Percentiles rank a stretch among this genome's conserved stretches.
Conservation (phyloP, 2,113 vertebrate genomes). For the Peromyscus polionotus region DNA sequence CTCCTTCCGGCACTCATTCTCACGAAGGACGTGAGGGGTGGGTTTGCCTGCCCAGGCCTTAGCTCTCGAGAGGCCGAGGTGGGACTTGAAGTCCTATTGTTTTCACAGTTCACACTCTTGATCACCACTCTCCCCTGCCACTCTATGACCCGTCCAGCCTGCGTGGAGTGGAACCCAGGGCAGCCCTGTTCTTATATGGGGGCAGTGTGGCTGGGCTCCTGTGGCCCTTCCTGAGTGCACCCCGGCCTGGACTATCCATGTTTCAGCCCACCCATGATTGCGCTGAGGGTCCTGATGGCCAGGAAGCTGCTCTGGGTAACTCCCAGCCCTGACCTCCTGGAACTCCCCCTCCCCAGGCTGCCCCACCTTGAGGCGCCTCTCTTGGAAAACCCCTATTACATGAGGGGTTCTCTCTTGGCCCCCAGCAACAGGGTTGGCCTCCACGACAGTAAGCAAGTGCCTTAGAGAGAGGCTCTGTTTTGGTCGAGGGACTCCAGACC, state of each 20-base stretch:
- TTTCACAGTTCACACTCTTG: no score
- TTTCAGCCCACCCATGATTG: neutral
- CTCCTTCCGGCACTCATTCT: neutral
- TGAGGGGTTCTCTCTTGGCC: neutral
- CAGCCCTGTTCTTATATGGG: rapidly evolving
- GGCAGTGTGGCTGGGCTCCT: neutral
- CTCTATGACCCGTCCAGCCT: neutral
- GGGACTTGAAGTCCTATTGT: neutral
- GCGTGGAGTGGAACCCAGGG: neutral
- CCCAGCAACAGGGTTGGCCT: neutral
- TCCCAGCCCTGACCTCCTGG: neutral
- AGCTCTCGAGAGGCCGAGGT: neutral
- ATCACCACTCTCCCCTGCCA: neutral
- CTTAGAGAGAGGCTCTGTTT: constrained; percentile 18
- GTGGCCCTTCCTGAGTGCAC: no score
- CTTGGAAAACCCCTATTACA: neutral
- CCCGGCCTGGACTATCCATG: neutral
- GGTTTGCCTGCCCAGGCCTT: no score
- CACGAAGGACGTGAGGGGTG: rapidly evolving
- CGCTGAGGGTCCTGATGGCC: neutral
- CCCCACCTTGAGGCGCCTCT: neutral
- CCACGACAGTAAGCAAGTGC: constrained; percentile 31
- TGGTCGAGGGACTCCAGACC: neutral
- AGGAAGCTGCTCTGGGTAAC: neutral
- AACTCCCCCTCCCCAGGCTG: neutral